Percentiles rank a stretch among this genome's conserved stretches.
Evolutionary conservation across 2,888 invertebrate species (phyloP).

Genomic region (Hymenopus coronatus): DNA sequence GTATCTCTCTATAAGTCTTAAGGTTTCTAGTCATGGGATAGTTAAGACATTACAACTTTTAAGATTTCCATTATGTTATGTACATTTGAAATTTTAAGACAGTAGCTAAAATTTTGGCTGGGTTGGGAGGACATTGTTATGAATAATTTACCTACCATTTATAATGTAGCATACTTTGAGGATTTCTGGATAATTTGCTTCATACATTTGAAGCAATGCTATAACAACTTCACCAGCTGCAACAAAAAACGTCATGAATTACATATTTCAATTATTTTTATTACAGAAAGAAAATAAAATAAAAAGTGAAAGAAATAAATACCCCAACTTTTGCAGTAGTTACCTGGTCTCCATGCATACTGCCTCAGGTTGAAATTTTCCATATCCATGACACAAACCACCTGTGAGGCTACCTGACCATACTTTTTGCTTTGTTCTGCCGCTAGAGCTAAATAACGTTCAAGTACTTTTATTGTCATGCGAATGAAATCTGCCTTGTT

Average conservation of each 20-base stretch:
- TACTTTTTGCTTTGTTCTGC: conserved; percentile 58
- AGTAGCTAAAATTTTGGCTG: background rate
- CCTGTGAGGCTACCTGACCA: conserved; percentile 63
- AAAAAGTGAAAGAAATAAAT: background rate
- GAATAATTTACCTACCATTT: conserved; percentile 64
- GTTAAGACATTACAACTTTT: too few relatives aligned
- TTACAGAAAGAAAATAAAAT: background rate
- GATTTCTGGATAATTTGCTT: conserved; percentile 90
- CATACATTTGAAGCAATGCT: conserved; percentile 78
- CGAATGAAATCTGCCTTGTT: conserved; percentile 70
- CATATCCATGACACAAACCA: conserved; percentile 73
- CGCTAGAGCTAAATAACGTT: conserved; percentile 61
- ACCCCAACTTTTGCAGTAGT: conserved; percentile 19
- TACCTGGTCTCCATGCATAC: conserved; percentile 83
- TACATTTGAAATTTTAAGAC: too few relatives aligned
- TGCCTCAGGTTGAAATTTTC: conserved; percentile 74
- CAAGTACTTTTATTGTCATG: conserved; percentile 61
- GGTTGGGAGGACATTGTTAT: background rate
- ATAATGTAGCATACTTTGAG: conserved; percentile 81
- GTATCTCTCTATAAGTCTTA: too few relatives aligned
- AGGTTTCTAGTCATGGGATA: too few relatives aligned
- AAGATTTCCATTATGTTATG: background rate
- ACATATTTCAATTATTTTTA: background rate
- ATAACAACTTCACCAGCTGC: conserved; percentile 78
- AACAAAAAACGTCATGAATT: conserved; percentile 36